Evolutionary conservation across 2,797 vertebrate species (phyloP).

Genomic region (Oreochromis mossambicus): DNA sequence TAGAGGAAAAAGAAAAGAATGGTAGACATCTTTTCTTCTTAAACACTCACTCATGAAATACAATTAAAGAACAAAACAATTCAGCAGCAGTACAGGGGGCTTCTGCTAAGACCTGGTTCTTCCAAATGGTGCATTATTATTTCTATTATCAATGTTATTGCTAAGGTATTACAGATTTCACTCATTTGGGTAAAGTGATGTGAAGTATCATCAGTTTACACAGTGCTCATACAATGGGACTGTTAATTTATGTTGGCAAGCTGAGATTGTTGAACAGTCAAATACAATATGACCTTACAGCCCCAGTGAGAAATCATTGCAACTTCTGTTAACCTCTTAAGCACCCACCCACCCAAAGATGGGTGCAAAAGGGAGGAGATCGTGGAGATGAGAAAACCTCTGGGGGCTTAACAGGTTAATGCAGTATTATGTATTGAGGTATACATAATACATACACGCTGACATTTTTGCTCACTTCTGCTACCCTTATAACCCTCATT

Average conservation of each 20-base stretch:
- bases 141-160: not conserved
- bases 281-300: not conserved
- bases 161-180: not conserved
- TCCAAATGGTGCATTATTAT: not conserved
- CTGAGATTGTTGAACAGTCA: not conserved
- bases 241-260: not conserved
- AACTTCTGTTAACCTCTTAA: not conserved
- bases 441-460: not conserved
- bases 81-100: not conserved
- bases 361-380: not conserved
- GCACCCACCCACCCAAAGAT: not conserved
- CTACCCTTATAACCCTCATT: not conserved
- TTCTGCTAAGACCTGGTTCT: not conserved
- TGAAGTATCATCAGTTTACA: not conserved
- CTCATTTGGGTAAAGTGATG: not conserved
- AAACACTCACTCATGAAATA: not conserved
- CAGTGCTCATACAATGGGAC: not conserved
- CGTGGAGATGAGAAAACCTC: not conserved
- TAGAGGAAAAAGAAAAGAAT: not conserved
- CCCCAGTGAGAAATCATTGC: not conserved
- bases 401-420: not conserved
- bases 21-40: not conserved
- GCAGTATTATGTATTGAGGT: not conserved
- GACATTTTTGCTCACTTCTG: not conserved
- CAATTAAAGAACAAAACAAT: not conserved